phyloP scores from a whole-genome alignment of 2,797 vertebrate genomes.

The Propithecus perrieri region DNA sequence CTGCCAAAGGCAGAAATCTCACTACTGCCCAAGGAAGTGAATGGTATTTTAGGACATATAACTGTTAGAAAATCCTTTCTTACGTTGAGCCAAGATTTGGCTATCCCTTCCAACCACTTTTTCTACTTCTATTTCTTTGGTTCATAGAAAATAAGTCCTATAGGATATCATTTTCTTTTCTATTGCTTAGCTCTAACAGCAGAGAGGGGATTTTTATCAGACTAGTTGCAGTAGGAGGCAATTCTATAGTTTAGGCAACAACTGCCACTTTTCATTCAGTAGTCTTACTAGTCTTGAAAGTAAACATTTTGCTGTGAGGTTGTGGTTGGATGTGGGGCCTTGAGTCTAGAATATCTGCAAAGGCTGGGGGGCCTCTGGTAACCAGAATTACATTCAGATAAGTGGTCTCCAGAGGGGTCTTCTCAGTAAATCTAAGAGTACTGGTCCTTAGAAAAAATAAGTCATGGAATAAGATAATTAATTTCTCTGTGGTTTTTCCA shows the following conservation, averaged over 20 bases:
- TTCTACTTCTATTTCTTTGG: not conserved
- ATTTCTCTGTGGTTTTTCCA: conserved; percentile 58
- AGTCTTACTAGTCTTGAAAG: not conserved
- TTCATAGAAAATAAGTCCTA: not conserved
- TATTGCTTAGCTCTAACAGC: not conserved
- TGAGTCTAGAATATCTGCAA: not conserved
- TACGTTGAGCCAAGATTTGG: conserved; percentile 28
- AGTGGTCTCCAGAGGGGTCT: not conserved
- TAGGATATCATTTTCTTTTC: not conserved
- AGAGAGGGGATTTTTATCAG: not conserved
- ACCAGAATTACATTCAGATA: not conserved
- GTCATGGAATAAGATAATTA: not conserved
- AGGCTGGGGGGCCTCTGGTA: not conserved
- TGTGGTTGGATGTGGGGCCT: not conserved
- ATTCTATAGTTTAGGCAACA: not conserved
- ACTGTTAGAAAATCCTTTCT: not conserved
- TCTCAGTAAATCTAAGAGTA: conserved; percentile 36
- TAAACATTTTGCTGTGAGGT: not conserved
- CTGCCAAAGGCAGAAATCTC: not conserved
- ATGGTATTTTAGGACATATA: not conserved
- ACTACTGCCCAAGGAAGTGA: not conserved
- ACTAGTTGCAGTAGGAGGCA: not conserved
- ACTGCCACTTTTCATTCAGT: not conserved
- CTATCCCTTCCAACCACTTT: not conserved
- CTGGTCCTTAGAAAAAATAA: not conserved